A percentile compares a stretch with the other conserved stretches of the same genome.
Evolutionary conservation across 2,113 vertebrate genomes (phyloP).

Genomic region (Chaetorhynchus papuensis): DNA sequence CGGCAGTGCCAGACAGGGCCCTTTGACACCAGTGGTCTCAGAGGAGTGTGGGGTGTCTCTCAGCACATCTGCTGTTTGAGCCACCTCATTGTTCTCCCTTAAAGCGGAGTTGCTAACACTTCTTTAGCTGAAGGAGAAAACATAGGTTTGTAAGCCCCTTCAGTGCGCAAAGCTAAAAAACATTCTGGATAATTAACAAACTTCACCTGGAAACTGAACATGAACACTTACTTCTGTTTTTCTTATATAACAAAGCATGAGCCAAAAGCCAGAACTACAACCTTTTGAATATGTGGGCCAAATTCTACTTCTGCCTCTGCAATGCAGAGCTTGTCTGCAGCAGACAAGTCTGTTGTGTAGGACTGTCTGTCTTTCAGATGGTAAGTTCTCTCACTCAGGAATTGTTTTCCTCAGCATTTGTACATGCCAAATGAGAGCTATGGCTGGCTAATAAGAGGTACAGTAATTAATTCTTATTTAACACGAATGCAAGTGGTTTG

Average conservation of each 20-base stretch:
- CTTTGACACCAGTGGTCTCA: background rate
- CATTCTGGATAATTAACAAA: background rate
- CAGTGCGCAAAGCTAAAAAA: background rate
- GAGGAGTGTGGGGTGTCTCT: background rate
- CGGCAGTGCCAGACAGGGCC: fast-evolving
- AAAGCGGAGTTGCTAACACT: background rate
- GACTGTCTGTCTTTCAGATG: background rate
- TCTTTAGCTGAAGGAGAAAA: background rate
- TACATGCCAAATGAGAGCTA: background rate
- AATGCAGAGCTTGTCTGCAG: constrained; percentile 32
- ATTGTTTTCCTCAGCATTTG: background rate
- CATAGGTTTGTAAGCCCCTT: background rate
- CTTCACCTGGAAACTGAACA: background rate
- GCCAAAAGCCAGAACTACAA: background rate
- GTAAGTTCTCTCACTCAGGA: background rate
- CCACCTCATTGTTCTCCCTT: background rate
- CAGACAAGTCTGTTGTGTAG: background rate
- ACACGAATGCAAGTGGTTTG: background rate
- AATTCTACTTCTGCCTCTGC: constrained; percentile 28
- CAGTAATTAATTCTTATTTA: background rate
- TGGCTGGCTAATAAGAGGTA: background rate
- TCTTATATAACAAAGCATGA: background rate
- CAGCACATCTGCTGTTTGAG: background rate
- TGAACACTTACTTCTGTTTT: background rate
- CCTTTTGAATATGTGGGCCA: background rate